These are phyloP conservation scores for Catonia carolina DNA, from an alignment of 2,888 invertebrate genomes.

Conservation along the genomic window DNA sequence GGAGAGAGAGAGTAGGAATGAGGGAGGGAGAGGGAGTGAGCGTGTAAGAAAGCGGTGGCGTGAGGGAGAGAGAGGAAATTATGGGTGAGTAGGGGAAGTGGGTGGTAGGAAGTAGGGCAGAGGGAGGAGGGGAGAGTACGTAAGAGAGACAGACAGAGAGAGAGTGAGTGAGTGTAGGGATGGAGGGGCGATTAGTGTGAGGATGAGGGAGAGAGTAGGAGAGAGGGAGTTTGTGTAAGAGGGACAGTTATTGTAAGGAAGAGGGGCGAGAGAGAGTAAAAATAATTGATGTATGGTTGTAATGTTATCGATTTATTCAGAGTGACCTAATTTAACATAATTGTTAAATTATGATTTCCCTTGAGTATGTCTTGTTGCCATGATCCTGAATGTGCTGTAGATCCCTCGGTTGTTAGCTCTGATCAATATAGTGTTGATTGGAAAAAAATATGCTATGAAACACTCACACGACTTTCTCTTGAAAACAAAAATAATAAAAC, in stretches of 20 bases:
- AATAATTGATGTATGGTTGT: neutral
- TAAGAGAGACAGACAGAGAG: neutral
- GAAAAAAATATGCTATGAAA: too few species aligned
- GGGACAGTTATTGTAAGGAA: neutral
- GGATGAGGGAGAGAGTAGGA: neutral
- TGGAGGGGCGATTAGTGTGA: neutral
- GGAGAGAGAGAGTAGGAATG: neutral
- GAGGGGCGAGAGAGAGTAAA: neutral
- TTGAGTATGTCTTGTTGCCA: too few species aligned
- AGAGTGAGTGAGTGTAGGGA: neutral
- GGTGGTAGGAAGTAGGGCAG: neutral
- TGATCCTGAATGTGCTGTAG: too few species aligned
- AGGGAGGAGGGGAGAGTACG: neutral
- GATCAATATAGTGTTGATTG: too few species aligned
- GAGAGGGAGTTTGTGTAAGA: neutral
- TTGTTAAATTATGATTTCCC: too few species aligned
- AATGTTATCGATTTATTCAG: too few species aligned
- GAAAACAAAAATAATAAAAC: too few species aligned
- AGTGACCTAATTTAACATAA: too few species aligned
- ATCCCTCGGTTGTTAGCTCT: too few species aligned
- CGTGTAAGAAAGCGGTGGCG: neutral
- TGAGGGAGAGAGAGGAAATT: constrained; percentile 7
- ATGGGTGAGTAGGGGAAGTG: neutral
- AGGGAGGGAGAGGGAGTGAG: neutral
- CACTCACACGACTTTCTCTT: too few species aligned